phyloP scores from a whole-genome alignment of 2,797 vertebrate species.

The Malacoctenus gilli region DNA sequence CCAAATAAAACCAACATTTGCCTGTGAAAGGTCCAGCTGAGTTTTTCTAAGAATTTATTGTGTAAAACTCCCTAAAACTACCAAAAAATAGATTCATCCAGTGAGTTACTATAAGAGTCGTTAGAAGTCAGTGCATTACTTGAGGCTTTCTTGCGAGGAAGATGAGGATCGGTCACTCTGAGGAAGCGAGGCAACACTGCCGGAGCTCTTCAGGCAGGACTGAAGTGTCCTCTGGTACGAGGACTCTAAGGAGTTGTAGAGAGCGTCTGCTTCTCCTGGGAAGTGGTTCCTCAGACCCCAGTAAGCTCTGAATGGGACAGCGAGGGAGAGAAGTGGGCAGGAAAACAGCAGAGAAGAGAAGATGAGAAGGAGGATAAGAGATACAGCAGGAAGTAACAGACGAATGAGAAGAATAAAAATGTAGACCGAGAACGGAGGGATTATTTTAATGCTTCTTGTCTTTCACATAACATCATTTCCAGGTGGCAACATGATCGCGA shows the following conservation, averaged over 20 bases:
- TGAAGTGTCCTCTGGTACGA: conserved; percentile 95
- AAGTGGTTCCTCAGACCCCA: conserved; percentile 95
- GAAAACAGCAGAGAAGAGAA: not conserved
- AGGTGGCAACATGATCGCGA: conserved; percentile 9
- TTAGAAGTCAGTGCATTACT: no score
- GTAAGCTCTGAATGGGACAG: conserved; percentile 84
- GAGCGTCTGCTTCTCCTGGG: conserved; percentile 87
- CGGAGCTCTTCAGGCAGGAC: conserved; percentile 90
- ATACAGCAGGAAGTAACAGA: not conserved
- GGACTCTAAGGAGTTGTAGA: conserved; percentile 93
- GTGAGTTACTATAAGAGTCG: no score
- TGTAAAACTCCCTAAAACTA: no score
- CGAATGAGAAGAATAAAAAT: not conserved
- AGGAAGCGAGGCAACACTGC: conserved; percentile 93
- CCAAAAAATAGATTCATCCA: no score
- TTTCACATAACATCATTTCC: conserved; percentile 31
- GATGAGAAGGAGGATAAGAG: not conserved
- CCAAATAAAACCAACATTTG: no score
- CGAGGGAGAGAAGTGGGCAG: not conserved
- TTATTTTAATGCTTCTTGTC: conserved; percentile 9
- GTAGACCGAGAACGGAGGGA: not conserved
- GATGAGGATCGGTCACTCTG: conserved; percentile 98
- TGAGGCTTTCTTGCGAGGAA: conserved; percentile 97
- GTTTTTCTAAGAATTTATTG: no score
- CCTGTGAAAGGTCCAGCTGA: no score